These are phyloP conservation scores for Rachycentron canadum DNA, from an alignment of 2,797 vertebrate species.

Conservation along the genomic window DNA sequence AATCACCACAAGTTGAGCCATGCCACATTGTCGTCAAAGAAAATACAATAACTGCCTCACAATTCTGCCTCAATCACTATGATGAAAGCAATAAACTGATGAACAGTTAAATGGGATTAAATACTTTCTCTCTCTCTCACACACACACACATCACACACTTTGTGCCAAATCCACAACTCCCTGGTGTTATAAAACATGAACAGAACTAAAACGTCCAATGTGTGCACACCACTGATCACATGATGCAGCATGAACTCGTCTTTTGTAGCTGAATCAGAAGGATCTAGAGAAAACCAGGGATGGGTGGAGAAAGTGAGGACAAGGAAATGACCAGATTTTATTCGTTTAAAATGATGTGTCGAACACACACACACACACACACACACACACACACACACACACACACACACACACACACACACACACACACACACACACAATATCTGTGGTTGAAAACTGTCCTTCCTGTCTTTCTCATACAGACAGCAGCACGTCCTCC, in stretches of 20 bases:
- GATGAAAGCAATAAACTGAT: background rate
- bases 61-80: background rate
- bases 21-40: background rate
- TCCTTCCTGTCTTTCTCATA: conserved; percentile 6
- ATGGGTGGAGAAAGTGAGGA: conserved; percentile 18
- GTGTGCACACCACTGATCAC: background rate
- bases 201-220: conserved; percentile 15
- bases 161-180: background rate
- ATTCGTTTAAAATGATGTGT: conserved; percentile 35
- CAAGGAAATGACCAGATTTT: conserved; percentile 31
- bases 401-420: background rate
- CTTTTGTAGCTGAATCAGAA: conserved; percentile 14
- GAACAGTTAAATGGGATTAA: background rate
- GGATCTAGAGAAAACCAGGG: background rate
- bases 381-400: conserved; percentile 7
- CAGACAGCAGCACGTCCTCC: background rate
- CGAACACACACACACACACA: conserved; percentile 1
- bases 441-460: background rate
- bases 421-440: background rate
- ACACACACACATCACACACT: background rate
- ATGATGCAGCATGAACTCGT: conserved; percentile 4
- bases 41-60: background rate
- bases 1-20: background rate
- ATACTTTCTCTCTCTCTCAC: background rate
- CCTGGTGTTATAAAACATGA: background rate